Evolutionary conservation across 92 coral and sea anemone genomes (phyloP).

Genomic region (Zoanthus sociatus): DNA sequence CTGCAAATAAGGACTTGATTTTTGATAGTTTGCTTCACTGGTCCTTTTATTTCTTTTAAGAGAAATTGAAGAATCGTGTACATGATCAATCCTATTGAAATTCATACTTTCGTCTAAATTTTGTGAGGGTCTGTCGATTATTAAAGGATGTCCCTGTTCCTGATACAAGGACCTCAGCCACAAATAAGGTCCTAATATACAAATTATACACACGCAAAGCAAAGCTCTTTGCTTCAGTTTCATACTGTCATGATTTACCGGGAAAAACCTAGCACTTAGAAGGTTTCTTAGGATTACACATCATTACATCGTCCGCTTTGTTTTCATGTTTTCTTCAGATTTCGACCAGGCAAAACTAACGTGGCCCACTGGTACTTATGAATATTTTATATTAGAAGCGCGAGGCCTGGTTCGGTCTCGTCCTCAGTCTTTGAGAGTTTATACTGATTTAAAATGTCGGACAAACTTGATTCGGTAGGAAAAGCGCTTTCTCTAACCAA

Average conservation of each 20-base stretch:
- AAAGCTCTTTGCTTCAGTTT: slow-evolving; percentile 87
- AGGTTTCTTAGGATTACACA: slow-evolving; percentile 40
- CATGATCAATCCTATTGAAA: slow-evolving; percentile 77
- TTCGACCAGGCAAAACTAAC: slow-evolving; percentile 74
- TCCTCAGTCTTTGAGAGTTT: not conserved
- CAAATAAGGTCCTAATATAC: slow-evolving; percentile 70
- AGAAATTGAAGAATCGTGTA: slow-evolving; percentile 34
- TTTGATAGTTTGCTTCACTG: not conserved
- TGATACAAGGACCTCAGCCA: slow-evolving; percentile 72
- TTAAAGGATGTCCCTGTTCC: slow-evolving; percentile 57
- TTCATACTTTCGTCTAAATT: slow-evolving; percentile 59
- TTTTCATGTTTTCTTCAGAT: slow-evolving; percentile 56
- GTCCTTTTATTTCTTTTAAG: slow-evolving; percentile 1
- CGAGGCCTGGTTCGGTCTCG: slow-evolving; percentile 35
- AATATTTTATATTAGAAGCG: slow-evolving; percentile 54
- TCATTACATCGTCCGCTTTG: not conserved
- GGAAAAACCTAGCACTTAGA: slow-evolving; percentile 34
- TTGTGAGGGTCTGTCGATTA: slow-evolving; percentile 48
- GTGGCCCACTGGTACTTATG: slow-evolving; percentile 59
- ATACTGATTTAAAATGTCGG: slow-evolving; percentile 75
- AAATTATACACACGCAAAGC: slow-evolving; percentile 60
- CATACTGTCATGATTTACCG: slow-evolving; percentile 73
- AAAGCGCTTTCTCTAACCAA: slow-evolving; percentile 70
- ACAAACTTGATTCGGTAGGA: slow-evolving; percentile 63
- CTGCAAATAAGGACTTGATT: slow-evolving; percentile 19